A percentile compares a stretch with the other conserved stretches of the same genome.
Conservation (phyloP, 2,113 vertebrate species). For the Deroptyus accipitrinus region DNA sequence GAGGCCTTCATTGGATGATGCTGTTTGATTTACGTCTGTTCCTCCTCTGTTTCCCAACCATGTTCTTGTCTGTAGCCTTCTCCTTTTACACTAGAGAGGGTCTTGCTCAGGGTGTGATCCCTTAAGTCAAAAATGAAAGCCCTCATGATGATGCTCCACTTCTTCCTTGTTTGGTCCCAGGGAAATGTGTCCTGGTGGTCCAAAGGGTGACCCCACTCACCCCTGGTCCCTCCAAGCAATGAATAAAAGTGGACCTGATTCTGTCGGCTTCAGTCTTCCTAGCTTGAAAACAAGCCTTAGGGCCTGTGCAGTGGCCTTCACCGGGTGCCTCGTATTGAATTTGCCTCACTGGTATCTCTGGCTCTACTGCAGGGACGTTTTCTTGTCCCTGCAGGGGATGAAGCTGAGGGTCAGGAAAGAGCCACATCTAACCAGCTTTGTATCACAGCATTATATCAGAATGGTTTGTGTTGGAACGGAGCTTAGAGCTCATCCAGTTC, state of each 20-base stretch:
- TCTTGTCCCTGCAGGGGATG: background rate
- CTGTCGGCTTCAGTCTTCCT: background rate
- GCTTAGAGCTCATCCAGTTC: background rate
- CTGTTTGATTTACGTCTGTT: slow-evolving; percentile 10
- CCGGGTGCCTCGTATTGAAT: fast-evolving
- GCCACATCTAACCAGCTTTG: background rate
- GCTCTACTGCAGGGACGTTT: background rate
- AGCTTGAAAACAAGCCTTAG: background rate
- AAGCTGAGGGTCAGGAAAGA: background rate
- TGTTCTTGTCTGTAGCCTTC: background rate
- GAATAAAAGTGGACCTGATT: background rate
- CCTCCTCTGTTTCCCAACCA: background rate
- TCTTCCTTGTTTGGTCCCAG: background rate
- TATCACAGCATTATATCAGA: background rate
- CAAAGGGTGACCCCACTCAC: background rate
- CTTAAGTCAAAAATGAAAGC: background rate
- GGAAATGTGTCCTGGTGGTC: background rate
- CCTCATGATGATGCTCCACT: fast-evolving
- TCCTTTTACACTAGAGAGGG: background rate
- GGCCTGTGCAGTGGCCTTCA: background rate
- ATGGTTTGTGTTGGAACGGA: background rate
- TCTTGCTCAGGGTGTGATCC: fast-evolving
- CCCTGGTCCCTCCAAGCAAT: background rate
- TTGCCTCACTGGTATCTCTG: background rate
- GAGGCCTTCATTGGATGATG: background rate